A percentile compares a stretch with the other conserved stretches of the same genome.
These are phyloP conservation scores for Ormia ochracea DNA, from an alignment of 2,888 invertebrate species.

Conservation along the genomic window DNA sequence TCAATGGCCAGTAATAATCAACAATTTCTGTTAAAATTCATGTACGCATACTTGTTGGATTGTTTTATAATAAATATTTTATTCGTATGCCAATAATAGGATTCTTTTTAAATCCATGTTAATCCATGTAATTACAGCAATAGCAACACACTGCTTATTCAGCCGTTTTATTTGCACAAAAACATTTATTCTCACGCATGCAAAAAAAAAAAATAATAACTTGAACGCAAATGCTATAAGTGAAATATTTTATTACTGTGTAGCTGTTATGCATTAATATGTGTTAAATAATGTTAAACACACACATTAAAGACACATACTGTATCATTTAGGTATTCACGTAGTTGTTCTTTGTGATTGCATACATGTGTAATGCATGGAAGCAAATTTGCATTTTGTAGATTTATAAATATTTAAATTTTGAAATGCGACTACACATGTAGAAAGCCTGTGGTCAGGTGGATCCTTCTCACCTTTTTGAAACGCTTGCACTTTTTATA, in stretches of 20 bases:
- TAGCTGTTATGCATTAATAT: not conserved
- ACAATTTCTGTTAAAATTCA: not conserved
- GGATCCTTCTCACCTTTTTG: not conserved
- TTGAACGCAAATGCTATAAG: not conserved
- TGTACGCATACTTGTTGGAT: not conserved
- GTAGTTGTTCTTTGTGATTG: not conserved
- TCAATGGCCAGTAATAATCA: no score
- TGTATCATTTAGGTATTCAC: not conserved
- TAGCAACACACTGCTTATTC: conserved; percentile 41
- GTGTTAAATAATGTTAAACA: conserved; percentile 50
- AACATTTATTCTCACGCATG: conserved; percentile 34
- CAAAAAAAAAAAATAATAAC: not conserved
- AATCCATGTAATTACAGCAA: conserved; percentile 62
- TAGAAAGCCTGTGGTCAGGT: not conserved
- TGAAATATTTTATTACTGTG: conserved; percentile 13
- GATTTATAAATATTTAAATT: no score
- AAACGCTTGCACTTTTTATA: not conserved
- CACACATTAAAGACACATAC: conserved; percentile 32
- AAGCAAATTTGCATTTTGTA: no score
- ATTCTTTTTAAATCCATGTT: conserved; percentile 60
- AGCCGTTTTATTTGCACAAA: conserved; percentile 33
- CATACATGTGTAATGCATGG: not conserved
- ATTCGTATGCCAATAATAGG: conserved; percentile 25
- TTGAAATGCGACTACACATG: no score
- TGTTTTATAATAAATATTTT: not conserved